These are phyloP conservation scores for Selenia dentaria DNA, from an alignment of 2,888 invertebrate species.

Conservation along the genomic window DNA sequence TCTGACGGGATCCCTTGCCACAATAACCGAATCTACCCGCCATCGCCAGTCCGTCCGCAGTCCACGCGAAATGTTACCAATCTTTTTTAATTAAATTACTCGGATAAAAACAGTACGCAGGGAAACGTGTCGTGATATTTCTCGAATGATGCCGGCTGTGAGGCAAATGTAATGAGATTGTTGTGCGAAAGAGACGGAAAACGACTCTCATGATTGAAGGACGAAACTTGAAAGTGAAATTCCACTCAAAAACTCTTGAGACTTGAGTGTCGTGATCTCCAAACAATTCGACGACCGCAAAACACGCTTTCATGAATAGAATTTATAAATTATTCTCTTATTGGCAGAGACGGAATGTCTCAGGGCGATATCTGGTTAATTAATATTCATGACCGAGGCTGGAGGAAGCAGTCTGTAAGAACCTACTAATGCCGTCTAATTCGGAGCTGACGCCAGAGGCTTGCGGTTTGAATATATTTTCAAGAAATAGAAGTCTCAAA, in stretches of 20 bases:
- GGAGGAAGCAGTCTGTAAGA: slow-evolving; percentile 25
- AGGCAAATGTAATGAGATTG: slow-evolving; percentile 34
- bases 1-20: slow-evolving; percentile 48
- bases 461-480: slow-evolving; percentile 27
- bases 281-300: slow-evolving; percentile 22
- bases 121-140: slow-evolving; percentile 39
- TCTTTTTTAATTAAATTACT: slow-evolving; percentile 64
- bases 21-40: slow-evolving; percentile 54
- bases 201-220: slow-evolving; percentile 8
- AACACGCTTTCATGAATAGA: slow-evolving; percentile 33
- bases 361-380: slow-evolving; percentile 44
- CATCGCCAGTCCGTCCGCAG: slow-evolving; percentile 31
- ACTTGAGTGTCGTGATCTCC: slow-evolving; percentile 9
- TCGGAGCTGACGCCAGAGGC: slow-evolving; percentile 27
- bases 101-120: slow-evolving; percentile 34
- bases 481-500: too few species aligned
- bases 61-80: slow-evolving; percentile 50
- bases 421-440: slow-evolving; percentile 35
- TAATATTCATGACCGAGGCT: slow-evolving; percentile 55
- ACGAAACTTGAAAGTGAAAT: slow-evolving; percentile 2
- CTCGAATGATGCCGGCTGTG: slow-evolving; percentile 12
- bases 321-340: slow-evolving; percentile 50
- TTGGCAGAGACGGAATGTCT: slow-evolving; percentile 47
- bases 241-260: slow-evolving; percentile 4
- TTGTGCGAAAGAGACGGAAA: slow-evolving; percentile 27